phyloP scores from a whole-genome alignment of 2,888 invertebrate species.

The Rhogogaster chlorosoma region DNA sequence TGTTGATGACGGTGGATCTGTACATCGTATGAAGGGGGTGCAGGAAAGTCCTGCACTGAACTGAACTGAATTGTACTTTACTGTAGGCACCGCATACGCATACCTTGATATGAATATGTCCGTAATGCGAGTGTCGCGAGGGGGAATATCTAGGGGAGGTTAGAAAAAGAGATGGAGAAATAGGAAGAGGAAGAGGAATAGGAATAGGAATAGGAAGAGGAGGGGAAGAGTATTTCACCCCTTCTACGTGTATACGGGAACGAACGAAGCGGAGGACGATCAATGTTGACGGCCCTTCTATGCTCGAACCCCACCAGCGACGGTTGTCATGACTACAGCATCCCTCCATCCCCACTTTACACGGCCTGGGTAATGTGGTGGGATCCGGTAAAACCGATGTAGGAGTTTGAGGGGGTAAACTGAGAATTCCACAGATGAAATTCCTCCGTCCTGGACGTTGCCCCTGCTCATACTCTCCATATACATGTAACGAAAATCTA shows the following conservation, averaged over 20 bases:
- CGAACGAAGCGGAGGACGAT: conserved; percentile 44
- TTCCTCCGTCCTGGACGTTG: conserved; percentile 59
- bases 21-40: not conserved
- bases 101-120: conserved; percentile 29
- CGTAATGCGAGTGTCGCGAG: conserved; percentile 19
- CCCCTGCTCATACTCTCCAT: not conserved
- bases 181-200: not conserved
- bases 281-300: conserved; percentile 49
- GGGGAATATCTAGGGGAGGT: not conserved
- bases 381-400: conserved; percentile 57
- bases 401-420: conserved; percentile 53
- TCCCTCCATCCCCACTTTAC: conserved; percentile 69
- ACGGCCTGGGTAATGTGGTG: conserved; percentile 60
- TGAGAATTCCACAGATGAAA: conserved; percentile 60
- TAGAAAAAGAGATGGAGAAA: conserved; percentile 17
- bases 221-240: conserved; percentile 68
- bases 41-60: not conserved
- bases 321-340: conserved; percentile 73
- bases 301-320: conserved; percentile 39
- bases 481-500: not conserved
- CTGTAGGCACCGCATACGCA: no score
- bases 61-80: not conserved
- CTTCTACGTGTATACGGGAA: conserved; percentile 62
- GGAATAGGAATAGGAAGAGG: conserved; percentile 52
- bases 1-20: not conserved